Percentiles rank a stretch among this genome's conserved stretches.
Evolutionary conservation across 2,888 invertebrate species (phyloP).

Genomic region (Platerodrilus igneus): DNA sequence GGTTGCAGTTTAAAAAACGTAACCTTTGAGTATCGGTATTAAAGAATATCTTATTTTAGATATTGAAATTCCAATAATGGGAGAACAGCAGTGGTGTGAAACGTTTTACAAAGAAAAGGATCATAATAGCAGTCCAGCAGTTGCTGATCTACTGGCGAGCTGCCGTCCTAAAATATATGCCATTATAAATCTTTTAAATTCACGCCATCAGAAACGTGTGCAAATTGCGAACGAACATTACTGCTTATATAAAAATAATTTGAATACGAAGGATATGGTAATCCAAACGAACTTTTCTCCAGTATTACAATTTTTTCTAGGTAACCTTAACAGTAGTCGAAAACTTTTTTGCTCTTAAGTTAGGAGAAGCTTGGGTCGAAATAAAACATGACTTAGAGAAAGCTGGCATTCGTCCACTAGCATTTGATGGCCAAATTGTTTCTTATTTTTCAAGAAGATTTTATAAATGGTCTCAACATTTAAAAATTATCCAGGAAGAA

Average conservation of each 20-base stretch:
- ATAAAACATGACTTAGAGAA: slow-evolving; percentile 41
- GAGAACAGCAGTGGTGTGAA: slow-evolving; percentile 42
- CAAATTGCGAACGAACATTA: slow-evolving; percentile 44
- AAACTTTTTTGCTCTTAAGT: slow-evolving; percentile 47
- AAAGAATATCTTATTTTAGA: slow-evolving; percentile 9
- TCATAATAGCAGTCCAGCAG: slow-evolving; percentile 38
- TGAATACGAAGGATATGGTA: slow-evolving; percentile 43
- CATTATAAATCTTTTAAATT: slow-evolving; percentile 43
- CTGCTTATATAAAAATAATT: slow-evolving; percentile 36
- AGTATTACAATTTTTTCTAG: slow-evolving; percentile 32
- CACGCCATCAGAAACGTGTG: slow-evolving; percentile 37
- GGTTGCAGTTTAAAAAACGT: too few species aligned
- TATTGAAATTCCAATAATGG: slow-evolving; percentile 44
- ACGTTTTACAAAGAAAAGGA: slow-evolving; percentile 35
- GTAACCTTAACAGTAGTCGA: slow-evolving; percentile 46
- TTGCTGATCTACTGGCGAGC: slow-evolving; percentile 45
- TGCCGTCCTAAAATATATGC: slow-evolving; percentile 49
- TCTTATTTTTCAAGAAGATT: slow-evolving; percentile 40
- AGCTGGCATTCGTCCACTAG: slow-evolving; percentile 40
- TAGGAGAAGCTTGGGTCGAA: slow-evolving; percentile 49
- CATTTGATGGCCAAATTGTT: slow-evolving; percentile 43
- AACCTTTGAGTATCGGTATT: not conserved
- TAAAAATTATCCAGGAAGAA: slow-evolving; percentile 41
- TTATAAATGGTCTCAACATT: slow-evolving; percentile 39
- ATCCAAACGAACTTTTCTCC: not conserved